Evolutionary conservation across 2,797 vertebrate species (phyloP).

Genomic region (Lepidocolaptes lacrymiger): DNA sequence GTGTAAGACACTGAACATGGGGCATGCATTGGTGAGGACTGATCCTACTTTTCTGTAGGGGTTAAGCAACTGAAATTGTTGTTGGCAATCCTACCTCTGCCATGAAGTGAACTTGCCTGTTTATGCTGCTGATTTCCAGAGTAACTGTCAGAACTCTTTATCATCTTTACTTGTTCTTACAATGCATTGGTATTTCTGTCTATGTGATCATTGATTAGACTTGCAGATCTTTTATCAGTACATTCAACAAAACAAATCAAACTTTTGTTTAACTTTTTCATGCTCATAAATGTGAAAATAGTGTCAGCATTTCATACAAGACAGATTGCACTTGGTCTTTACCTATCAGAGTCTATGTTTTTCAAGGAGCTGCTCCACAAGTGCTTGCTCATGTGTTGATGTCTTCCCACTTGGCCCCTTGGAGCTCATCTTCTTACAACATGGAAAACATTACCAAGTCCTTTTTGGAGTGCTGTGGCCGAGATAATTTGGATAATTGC

Average conservation of each 20-base stretch:
- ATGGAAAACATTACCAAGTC: not conserved
- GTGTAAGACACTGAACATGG: not conserved
- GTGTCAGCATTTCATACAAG: not conserved
- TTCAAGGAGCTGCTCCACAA: not conserved
- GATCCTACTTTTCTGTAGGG: not conserved
- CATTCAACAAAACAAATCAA: not conserved
- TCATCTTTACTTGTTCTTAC: not conserved
- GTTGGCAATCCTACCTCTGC: not conserved
- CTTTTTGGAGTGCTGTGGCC: not conserved
- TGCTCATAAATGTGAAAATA: not conserved
- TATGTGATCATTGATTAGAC: not conserved
- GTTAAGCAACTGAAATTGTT: not conserved
- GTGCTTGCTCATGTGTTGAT: not conserved
- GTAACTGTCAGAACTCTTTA: not conserved
- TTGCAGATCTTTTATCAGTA: not conserved
- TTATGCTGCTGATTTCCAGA: not conserved
- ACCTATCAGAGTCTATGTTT: not conserved
- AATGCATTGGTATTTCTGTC: not conserved
- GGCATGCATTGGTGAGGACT: not conserved
- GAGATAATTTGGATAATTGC: not conserved
- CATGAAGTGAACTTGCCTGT: not conserved
- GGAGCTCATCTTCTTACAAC: not conserved
- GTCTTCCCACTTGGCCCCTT: not conserved
- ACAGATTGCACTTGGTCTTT: not conserved
- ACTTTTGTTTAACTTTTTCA: not conserved